Conservation (phyloP, 2,113 vertebrate genomes). For the Daboia siamensis region DNA sequence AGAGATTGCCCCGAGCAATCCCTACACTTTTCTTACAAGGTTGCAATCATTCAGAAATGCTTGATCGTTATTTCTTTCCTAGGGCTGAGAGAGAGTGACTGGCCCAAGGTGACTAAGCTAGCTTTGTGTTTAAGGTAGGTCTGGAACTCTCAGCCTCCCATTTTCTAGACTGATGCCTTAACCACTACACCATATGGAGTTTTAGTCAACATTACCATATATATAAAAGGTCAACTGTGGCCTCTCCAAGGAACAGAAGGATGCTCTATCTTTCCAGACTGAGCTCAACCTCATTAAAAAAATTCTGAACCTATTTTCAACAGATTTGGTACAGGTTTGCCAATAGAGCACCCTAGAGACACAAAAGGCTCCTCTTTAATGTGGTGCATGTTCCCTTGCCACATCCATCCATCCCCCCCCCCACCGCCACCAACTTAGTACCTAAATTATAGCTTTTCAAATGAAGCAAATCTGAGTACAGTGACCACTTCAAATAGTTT, state of each 20-base stretch:
- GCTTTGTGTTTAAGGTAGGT: neutral
- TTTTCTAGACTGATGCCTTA: neutral
- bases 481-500: neutral
- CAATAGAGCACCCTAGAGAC: neutral
- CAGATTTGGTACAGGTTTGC: neutral
- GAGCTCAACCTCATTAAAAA: neutral
- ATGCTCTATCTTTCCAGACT: neutral
- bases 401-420: no score
- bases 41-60: neutral
- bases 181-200: neutral
- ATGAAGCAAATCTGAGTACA: neutral
- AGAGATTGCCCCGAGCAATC: neutral
- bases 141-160: neutral
- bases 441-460: neutral
- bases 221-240: neutral
- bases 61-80: neutral
- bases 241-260: neutral
- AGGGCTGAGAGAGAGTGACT: neutral
- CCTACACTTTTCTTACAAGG: neutral
- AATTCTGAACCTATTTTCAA: neutral
- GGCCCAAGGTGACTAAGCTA: neutral
- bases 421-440: neutral
- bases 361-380: neutral
- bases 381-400: neutral
- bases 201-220: neutral